phyloP scores from a whole-genome alignment of 2,888 invertebrate species.

The Iselma pallidipennis region DNA sequence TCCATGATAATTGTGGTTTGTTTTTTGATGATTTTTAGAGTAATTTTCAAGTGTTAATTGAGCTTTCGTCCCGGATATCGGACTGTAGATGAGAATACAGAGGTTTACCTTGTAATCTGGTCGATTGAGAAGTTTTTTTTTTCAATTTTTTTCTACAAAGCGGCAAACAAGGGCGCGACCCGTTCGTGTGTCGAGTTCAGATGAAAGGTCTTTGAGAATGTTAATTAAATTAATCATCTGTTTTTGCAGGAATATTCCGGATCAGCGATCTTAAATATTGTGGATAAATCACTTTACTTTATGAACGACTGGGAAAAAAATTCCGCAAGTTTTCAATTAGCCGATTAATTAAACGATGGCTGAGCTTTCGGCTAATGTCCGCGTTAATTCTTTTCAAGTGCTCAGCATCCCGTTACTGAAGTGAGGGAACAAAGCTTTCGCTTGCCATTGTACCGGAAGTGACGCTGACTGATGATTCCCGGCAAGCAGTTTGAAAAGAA shows the following conservation, averaged over 20 bases:
- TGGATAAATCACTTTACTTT: constrained; percentile 36
- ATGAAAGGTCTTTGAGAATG: constrained; percentile 21
- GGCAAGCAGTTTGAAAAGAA: constrained; percentile 52
- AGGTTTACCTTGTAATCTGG: too few relatives aligned
- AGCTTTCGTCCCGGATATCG: too few relatives aligned
- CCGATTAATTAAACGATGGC: constrained; percentile 51
- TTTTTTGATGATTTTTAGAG: too few relatives aligned
- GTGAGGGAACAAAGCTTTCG: constrained; percentile 48
- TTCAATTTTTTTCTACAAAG: too few relatives aligned
- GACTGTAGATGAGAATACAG: too few relatives aligned
- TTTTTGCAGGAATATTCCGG: constrained; percentile 32
- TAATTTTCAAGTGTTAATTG: too few relatives aligned
- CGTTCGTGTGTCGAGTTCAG: not conserved
- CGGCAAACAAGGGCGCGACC: not conserved
- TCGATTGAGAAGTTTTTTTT: too few relatives aligned
- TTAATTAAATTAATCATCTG: constrained; percentile 40
- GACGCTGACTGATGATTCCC: constrained; percentile 56
- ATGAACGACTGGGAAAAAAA: constrained; percentile 37
- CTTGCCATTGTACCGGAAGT: constrained; percentile 55
- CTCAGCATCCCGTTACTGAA: constrained; percentile 37
- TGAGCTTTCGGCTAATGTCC: constrained; percentile 46
- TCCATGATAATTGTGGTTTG: too few relatives aligned
- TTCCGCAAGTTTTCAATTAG: constrained; percentile 51
- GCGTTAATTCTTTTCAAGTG: constrained; percentile 49
- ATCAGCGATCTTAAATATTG: constrained; percentile 32